These are phyloP conservation scores for Elysia chlorotica DNA, from an alignment of 1,140 invertebrate species.

Conservation along the genomic window DNA sequence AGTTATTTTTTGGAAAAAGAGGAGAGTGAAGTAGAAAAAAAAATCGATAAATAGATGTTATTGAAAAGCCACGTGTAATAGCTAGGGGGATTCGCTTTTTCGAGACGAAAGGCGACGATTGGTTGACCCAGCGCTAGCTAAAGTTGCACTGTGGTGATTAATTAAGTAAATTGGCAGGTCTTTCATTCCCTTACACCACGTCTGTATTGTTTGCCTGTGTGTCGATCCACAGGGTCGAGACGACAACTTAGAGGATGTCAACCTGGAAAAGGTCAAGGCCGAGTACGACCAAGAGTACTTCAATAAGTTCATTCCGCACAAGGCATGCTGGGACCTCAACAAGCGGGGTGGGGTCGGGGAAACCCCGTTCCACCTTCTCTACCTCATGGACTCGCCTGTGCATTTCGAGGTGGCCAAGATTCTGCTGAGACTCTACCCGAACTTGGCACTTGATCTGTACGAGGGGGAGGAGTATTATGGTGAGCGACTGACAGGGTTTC, in stretches of 20 bases:
- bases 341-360: constrained; percentile 93
- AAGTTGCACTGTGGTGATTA: too few species aligned
- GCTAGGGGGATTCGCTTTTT: too few species aligned
- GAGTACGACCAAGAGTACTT: constrained; percentile 49
- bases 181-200: too few species aligned
- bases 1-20: too few species aligned
- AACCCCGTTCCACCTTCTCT: constrained; percentile 89
- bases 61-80: too few species aligned
- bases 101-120: too few species aligned
- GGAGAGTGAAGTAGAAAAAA: too few species aligned
- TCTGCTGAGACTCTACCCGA: constrained; percentile 88
- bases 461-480: constrained; percentile 97
- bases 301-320: constrained; percentile 47
- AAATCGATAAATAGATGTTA: too few species aligned
- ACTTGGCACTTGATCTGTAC: constrained; percentile 89
- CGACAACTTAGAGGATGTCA: constrained; percentile 23
- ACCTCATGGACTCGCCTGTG: constrained; percentile 89
- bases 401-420: constrained; percentile 84
- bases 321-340: constrained; percentile 91
- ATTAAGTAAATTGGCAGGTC: too few species aligned
- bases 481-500: too few species aligned
- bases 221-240: constrained; percentile 29
- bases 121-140: too few species aligned
- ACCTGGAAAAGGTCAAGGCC: constrained; percentile 39
- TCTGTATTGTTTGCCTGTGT: too few species aligned